These are phyloP conservation scores for Ochotona curzoniae DNA, from an alignment of 2,113 vertebrate species.

Conservation along the genomic window DNA sequence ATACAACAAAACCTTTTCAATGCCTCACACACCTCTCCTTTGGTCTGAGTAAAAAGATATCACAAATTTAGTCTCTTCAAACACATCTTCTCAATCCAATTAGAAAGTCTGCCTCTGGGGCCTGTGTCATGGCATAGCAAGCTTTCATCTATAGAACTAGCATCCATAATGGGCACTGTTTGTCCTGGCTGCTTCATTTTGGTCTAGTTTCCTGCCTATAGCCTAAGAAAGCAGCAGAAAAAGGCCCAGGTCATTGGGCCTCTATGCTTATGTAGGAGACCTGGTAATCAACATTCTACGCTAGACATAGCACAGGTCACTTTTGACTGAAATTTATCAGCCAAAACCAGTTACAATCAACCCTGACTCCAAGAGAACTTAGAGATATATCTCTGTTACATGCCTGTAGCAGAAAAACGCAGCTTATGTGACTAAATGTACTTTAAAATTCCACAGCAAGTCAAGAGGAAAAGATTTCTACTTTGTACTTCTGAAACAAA, in stretches of 20 bases:
- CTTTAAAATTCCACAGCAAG: no score
- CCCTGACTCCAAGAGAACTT: neutral
- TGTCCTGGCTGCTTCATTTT: no score
- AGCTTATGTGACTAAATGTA: no score
- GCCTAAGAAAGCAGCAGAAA: neutral
- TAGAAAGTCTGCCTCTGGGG: neutral
- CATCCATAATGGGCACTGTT: no score
- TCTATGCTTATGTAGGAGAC: neutral
- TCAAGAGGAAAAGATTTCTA: neutral
- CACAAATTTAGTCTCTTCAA: neutral
- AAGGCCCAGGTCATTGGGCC: neutral
- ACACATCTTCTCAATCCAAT: neutral
- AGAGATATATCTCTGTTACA: neutral
- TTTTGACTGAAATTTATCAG: neutral
- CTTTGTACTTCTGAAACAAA: neutral
- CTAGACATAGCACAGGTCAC: neutral
- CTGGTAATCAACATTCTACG: neutral
- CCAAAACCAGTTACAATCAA: neutral
- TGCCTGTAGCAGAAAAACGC: no score
- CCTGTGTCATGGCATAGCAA: no score
- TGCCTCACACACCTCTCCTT: neutral
- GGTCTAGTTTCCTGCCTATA: no score
- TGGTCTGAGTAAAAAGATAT: neutral
- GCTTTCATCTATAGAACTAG: no score
- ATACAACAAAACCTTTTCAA: neutral